These are phyloP conservation scores for Gephyroberyx darwinii DNA, from an alignment of 2,797 vertebrate genomes.

Conservation along the genomic window DNA sequence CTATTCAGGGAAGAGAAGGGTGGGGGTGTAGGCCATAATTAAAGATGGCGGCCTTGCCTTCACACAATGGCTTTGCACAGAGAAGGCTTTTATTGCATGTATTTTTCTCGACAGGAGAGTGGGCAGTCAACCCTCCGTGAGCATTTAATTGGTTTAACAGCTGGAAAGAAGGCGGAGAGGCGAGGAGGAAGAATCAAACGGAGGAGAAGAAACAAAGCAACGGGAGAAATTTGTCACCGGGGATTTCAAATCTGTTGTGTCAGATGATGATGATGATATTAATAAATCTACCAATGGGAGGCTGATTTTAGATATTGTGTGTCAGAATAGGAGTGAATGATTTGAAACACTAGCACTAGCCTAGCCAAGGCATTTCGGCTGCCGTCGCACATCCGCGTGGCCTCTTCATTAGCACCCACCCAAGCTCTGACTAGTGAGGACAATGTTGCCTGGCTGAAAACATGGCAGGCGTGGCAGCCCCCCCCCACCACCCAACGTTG, in stretches of 20 bases:
- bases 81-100: slow-evolving; percentile 77
- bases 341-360: slow-evolving; percentile 28
- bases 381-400: slow-evolving; percentile 44
- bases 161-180: slow-evolving; percentile 69
- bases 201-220: slow-evolving; percentile 68
- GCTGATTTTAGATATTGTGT: slow-evolving; percentile 48
- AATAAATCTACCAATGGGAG: slow-evolving; percentile 49
- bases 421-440: slow-evolving; percentile 28
- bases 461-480: slow-evolving; percentile 48
- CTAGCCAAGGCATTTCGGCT: neutral
- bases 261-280: slow-evolving; percentile 46
- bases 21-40: slow-evolving; percentile 81
- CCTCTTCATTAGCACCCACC: slow-evolving; percentile 39
- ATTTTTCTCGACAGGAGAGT: slow-evolving; percentile 80
- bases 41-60: slow-evolving; percentile 77
- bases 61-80: slow-evolving; percentile 77
- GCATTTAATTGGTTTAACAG: slow-evolving; percentile 81
- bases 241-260: slow-evolving; percentile 60
- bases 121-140: slow-evolving; percentile 79
- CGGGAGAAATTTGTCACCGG: slow-evolving; percentile 51
- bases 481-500: slow-evolving; percentile 32
- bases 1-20: slow-evolving; percentile 77
- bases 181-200: slow-evolving; percentile 19
- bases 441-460: slow-evolving; percentile 34
- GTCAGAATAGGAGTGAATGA: slow-evolving; percentile 49